Conservation (phyloP, 1,140 invertebrate genomes). For the Trialeurodes vaporariorum region DNA sequence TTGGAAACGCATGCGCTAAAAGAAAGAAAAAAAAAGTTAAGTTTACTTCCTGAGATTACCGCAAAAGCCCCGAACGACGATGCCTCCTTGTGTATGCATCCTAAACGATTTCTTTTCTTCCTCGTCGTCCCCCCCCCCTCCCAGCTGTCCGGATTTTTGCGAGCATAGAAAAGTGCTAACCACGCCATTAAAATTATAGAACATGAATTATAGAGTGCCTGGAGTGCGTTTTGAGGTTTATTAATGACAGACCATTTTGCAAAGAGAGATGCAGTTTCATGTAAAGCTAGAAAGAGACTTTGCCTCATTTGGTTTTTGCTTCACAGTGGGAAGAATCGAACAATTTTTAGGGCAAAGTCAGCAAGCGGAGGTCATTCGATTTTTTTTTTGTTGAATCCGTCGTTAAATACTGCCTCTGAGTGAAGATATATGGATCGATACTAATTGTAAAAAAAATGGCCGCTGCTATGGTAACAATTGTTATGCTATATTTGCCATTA, state of each 20-base stretch:
- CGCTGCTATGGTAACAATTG: neutral
- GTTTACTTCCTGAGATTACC: no score
- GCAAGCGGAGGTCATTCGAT: neutral
- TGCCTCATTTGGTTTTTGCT: no score
- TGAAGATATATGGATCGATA: neutral
- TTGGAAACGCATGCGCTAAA: no score
- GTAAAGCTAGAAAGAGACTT: neutral
- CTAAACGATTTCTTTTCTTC: no score
- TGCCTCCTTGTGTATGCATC: no score
- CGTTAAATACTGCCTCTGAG: neutral
- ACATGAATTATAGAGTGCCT: neutral
- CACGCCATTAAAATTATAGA: neutral
- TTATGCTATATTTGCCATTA: neutral
- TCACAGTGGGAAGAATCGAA: no score
- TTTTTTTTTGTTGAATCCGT: neutral
- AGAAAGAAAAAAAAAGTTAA: no score
- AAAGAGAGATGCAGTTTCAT: neutral
- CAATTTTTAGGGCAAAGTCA: no score
- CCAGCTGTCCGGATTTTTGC: no score
- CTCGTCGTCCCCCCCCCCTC: no score
- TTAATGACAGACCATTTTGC: neutral
- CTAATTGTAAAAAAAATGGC: neutral
- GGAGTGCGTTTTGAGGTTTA: neutral
- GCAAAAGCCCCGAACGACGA: no score
- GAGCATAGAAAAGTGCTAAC: neutral